phyloP scores from a whole-genome alignment of 30 jellyfish, hydroid and myxozoan genomes.

The Turritopsis rubra region DNA sequence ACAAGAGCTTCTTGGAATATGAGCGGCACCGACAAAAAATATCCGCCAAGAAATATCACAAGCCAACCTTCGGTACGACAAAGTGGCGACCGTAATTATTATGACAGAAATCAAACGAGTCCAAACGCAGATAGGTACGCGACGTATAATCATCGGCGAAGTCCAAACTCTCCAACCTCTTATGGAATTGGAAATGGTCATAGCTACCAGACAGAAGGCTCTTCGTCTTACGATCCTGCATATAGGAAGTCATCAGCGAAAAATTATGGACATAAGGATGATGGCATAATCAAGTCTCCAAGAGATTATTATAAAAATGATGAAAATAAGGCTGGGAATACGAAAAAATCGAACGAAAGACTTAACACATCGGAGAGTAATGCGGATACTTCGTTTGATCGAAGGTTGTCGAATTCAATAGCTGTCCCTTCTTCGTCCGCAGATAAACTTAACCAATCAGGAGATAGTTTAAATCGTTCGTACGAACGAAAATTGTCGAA shows the following conservation, averaged over 20 bases:
- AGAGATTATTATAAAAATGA: neutral
- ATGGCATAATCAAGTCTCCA: neutral
- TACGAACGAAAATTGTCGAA: neutral
- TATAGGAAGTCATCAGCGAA: neutral
- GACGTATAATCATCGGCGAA: neutral
- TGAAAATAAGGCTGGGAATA: neutral
- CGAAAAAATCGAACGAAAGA: neutral
- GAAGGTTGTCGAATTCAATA: constrained; percentile 12
- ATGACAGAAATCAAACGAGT: neutral
- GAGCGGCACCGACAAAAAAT: neutral
- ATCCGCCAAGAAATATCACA: neutral
- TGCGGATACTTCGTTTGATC: neutral
- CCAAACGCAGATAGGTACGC: neutral
- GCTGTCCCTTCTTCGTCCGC: neutral
- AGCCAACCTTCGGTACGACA: neutral
- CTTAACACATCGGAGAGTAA: neutral
- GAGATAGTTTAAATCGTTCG: neutral
- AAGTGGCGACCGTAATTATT: neutral
- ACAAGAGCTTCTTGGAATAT: neutral
- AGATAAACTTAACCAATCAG: neutral
- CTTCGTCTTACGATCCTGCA: neutral
- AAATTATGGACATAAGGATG: neutral
- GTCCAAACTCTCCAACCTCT: constrained; percentile 4
- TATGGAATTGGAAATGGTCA: neutral
- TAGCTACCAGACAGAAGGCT: neutral